These are phyloP conservation scores for Mactra quadrangularis DNA, from an alignment of 1,140 invertebrate genomes.

Conservation along the genomic window DNA sequence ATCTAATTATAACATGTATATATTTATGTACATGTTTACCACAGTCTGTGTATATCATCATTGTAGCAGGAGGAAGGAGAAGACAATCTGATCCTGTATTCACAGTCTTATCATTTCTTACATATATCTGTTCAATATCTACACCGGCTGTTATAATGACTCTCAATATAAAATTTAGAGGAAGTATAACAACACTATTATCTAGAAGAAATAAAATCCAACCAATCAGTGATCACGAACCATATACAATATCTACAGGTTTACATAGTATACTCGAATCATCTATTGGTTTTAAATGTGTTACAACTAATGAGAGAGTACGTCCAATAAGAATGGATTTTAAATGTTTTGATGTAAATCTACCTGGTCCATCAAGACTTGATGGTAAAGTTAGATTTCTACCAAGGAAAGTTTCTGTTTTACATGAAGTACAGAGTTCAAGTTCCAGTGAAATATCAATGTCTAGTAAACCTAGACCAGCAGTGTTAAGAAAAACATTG, in stretches of 20 bases:
- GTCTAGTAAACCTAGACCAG: neutral
- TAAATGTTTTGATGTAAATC: neutral
- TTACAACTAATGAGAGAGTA: neutral
- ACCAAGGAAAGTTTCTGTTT: neutral
- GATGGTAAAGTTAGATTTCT: neutral
- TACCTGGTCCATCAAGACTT: neutral
- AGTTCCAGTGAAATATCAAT: conserved; percentile 9
- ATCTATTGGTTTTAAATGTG: conserved; percentile 36
- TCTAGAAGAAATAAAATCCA: conserved; percentile 12
- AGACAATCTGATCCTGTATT: conserved; percentile 2
- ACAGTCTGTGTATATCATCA: conserved; percentile 16
- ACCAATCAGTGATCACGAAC: conserved; percentile 8
- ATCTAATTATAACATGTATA: conserved; percentile 17
- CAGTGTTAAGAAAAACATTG: conserved; percentile 16
- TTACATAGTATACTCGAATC: conserved; percentile 45
- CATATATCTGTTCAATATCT: conserved; percentile 31
- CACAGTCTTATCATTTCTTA: conserved; percentile 8
- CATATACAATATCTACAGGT: conserved; percentile 51
- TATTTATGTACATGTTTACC: conserved; percentile 47
- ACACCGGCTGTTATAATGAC: conserved; percentile 41
- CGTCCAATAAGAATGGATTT: neutral
- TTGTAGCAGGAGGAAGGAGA: neutral
- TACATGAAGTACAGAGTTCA: conserved; percentile 29
- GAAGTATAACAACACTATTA: conserved; percentile 28
- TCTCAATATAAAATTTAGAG: conserved; percentile 45